phyloP scores from a whole-genome alignment of 2,888 invertebrate species.

The Meiosimyza platycephala region DNA sequence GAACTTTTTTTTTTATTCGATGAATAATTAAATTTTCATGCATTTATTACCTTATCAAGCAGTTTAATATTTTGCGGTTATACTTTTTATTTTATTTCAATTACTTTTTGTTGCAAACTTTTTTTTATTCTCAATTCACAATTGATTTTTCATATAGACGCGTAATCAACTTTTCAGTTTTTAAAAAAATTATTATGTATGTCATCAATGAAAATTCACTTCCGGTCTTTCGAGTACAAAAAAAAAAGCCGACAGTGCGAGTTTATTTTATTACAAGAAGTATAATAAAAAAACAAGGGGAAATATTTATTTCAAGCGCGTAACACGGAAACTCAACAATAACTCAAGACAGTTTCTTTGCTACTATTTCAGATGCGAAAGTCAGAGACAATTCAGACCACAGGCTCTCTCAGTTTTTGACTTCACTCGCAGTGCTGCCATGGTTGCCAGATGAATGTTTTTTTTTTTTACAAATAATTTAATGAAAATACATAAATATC shows the following conservation, averaged over 20 bases:
- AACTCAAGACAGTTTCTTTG: slow-evolving; percentile 32
- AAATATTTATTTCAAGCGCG: no score
- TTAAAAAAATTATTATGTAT: slow-evolving; percentile 8
- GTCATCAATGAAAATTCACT: slow-evolving; percentile 33
- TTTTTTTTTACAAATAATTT: no score
- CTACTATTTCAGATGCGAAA: slow-evolving; percentile 29
- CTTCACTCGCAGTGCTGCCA: not conserved
- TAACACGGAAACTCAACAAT: slow-evolving; percentile 2
- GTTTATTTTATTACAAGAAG: slow-evolving; percentile 19
- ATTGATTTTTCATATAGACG: slow-evolving; percentile 1
- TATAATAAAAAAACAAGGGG: no score
- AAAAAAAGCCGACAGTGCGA: slow-evolving; percentile 32
- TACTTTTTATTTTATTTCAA: not conserved
- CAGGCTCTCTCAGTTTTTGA: not conserved
- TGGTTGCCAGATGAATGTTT: not conserved
- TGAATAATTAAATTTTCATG: not conserved
- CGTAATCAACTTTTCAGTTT: slow-evolving; percentile 19
- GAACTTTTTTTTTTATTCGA: not conserved
- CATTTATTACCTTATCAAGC: not conserved
- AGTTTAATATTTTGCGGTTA: slow-evolving; percentile 1
- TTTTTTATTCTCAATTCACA: not conserved
- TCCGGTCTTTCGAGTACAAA: slow-evolving; percentile 35
- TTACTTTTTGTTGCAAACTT: not conserved
- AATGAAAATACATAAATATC: no score
- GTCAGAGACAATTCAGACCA: not conserved